Evolutionary conservation across 2,797 vertebrate species (phyloP).

Genomic region (Notamacropus eugenii): DNA sequence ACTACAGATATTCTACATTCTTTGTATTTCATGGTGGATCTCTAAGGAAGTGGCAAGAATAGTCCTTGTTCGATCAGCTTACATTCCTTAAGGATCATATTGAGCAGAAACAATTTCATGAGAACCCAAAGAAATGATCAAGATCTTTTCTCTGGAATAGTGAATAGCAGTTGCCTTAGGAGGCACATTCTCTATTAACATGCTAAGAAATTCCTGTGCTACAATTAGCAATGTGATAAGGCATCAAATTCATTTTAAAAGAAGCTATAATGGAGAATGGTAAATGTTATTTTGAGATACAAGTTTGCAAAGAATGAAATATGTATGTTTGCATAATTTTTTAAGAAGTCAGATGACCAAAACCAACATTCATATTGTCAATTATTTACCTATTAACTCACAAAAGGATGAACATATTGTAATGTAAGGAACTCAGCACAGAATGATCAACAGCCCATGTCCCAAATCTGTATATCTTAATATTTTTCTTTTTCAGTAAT

Average conservation of each 20-base stretch:
- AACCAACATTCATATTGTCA: neutral
- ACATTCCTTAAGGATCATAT: neutral
- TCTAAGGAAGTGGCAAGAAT: constrained; percentile 22
- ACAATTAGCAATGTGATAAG: constrained; percentile 8
- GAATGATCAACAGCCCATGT: neutral
- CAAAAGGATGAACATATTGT: neutral
- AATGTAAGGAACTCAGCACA: neutral
- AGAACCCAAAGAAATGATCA: constrained; percentile 4
- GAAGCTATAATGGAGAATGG: neutral
- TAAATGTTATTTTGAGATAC: neutral
- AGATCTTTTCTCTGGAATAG: constrained; percentile 21
- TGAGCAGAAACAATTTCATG: constrained; percentile 31
- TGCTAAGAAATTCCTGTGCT: neutral
- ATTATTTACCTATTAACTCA: neutral
- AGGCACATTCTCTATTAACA: constrained; percentile 43
- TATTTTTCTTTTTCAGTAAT: neutral
- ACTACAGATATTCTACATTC: neutral
- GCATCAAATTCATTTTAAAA: constrained; percentile 48
- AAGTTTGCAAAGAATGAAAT: constrained; percentile 3
- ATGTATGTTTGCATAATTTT: constrained; percentile 41
- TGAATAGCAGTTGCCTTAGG: constrained; percentile 20
- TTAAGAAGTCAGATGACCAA: constrained; percentile 17
- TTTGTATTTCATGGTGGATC: neutral
- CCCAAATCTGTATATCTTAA: neutral
- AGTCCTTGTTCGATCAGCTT: constrained; percentile 30